Base-by-base conservation (phyloP, 2,888 invertebrate genomes). In the Drosophila testacea region DNA sequence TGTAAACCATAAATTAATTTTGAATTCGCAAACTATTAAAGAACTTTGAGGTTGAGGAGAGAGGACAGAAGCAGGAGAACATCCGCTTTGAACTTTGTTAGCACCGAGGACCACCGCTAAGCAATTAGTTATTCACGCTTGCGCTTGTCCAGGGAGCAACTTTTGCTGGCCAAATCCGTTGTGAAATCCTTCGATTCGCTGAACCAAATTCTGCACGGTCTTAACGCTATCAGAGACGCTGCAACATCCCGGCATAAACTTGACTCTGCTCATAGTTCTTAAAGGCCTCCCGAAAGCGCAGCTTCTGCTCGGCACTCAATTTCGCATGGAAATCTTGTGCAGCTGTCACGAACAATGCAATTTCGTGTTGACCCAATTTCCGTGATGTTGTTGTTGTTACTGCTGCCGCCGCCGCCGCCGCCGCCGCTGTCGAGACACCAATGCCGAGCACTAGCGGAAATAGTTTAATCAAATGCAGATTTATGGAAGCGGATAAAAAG, bases 391-490 rank as follows among this genome's bases (percentile, higher is more conserved):
- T 50, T 39, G 66, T 44, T 16, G 67, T 27, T 46, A 64, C n/a
- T 38, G 67, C 30, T 10, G 61, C n/a, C 6, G 65, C 28, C 28
- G 67, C 54, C 36, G 61, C n/a, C 6, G 65, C 28, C 28, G 67
- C 54, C 36, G 67, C 44, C 42, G 65, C 47, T 32, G 69, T 56
- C 54, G 71, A 73, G 38, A 73, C 77, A 59, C 86, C 86, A 68
- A 79, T 78, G 67, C 85, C 87, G 74, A 92, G 86, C 78, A 92
- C 86, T 79, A 92, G 83, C 75, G 93, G 93, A 88, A 93, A 93
- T 85, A 93, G 86, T 90, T 93, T 92, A 89, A 92, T 91, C 90
- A 93, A 90, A 91, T 92, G 91, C 88, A 92, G 90, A 92, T 93
- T 93, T 87, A 92, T 92, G 80, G 93, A 93, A 75, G 92, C 90